Evolutionary conservation across 2,797 vertebrate genomes (phyloP), one percentile per base, ranked within the genome.

Genomic region (Taenioides sp.): DNA sequence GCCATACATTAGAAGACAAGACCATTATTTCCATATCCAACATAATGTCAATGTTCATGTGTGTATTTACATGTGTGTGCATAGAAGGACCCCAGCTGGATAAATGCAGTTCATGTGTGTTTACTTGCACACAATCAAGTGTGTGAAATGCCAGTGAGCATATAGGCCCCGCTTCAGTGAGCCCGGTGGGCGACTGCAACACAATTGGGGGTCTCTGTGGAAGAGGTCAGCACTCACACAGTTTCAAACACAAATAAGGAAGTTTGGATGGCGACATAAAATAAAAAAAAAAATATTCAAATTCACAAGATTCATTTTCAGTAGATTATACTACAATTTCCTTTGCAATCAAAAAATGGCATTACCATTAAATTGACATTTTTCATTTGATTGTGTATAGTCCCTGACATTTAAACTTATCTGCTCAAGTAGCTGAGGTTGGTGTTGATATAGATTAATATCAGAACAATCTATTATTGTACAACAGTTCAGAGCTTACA

Each of bases 71-170:
- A 69, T 71, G 72, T 81, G 77, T 75, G 78, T 84, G 74, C 80
- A 76, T 86, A 37, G 9, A 80, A 67, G 74, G 81, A 86, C 83
- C 86, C 79, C 88, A 89, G 88, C 88, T 89, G 88, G 87, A 89
- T 84, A 88, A 89, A 86, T 85, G 64, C 81, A 74, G 76, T 80
- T 85, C 81, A 81, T 94, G 94, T 93, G 92, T 95, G 92, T 88
- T 89, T 89, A 87, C 82, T 74, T 90, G 95, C 95, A 88, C 84
- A 55, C 59, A 59, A 85, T 85, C 80, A 88, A 71, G 86, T 90
- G 86, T 88, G 87, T 94, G 93, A 97, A 98, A 98, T 98, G 96
- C 95, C 96, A 97, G 91, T 98, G 95, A 97, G 96, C 97, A 97
- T 96, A 94, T 93, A 80, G 86, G 80, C 79, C 85, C 90, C 94